phyloP scores from a whole-genome alignment of 2,113 vertebrate genomes.

The Pituophis catenifer region DNA sequence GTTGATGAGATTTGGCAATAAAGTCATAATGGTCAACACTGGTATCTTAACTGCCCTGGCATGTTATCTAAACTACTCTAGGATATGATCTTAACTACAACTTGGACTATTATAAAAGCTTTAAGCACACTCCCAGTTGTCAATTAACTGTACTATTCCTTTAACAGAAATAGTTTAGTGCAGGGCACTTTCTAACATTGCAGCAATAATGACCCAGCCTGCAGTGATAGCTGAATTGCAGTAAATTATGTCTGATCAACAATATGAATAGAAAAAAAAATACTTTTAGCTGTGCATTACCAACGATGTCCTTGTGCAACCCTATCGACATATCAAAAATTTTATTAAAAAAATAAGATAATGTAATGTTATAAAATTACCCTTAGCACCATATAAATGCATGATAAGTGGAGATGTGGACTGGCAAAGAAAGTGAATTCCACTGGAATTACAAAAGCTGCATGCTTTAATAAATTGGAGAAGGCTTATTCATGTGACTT shows the following conservation, averaged over 20 bases:
- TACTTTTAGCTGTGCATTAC: constrained; percentile 61
- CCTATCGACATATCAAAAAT: constrained; percentile 52
- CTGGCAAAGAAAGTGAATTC: constrained; percentile 63
- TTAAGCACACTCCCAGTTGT: constrained; percentile 54
- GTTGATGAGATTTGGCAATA: constrained; percentile 4
- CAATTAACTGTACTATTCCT: constrained; percentile 54
- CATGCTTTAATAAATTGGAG: constrained; percentile 47
- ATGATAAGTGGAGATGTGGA: constrained; percentile 66
- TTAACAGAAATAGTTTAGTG: constrained; percentile 60
- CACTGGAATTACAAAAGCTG: constrained; percentile 44
- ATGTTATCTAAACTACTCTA: constrained; percentile 25
- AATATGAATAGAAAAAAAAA: constrained; percentile 62
- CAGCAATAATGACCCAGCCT: constrained; percentile 67
- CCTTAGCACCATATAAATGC: constrained; percentile 66
- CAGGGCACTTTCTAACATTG: constrained; percentile 55
- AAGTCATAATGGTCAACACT: constrained; percentile 15
- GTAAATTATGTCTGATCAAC: constrained; percentile 66
- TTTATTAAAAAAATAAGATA: constrained; percentile 65
- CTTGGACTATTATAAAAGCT: constrained; percentile 55
- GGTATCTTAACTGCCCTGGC: constrained; percentile 26
- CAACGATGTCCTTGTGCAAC: constrained; percentile 49
- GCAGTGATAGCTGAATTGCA: constrained; percentile 63
- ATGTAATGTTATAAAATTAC: constrained; percentile 64
- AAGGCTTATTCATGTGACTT: neutral
- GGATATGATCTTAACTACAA: constrained; percentile 62